Percentiles rank a stretch among this genome's conserved stretches.
These are phyloP conservation scores for Pampus argenteus DNA, from an alignment of 2,797 vertebrate genomes.

Conservation along the genomic window DNA sequence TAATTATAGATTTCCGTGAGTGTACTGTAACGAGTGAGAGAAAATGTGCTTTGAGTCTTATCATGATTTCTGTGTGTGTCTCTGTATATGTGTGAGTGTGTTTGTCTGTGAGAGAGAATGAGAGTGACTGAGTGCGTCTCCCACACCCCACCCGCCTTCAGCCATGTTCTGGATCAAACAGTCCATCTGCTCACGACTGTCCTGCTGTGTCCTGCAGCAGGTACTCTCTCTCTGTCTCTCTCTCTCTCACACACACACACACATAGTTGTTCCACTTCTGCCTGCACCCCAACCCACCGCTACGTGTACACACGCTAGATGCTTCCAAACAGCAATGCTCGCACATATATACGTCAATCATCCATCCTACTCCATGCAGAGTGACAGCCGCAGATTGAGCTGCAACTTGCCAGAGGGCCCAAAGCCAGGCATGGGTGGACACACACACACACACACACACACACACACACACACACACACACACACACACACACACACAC, in stretches of 20 bases:
- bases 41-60: not conserved
- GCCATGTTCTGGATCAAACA: slow-evolving; percentile 60
- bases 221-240: slow-evolving; percentile 9
- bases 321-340: slow-evolving; percentile 17
- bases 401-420: slow-evolving; percentile 57
- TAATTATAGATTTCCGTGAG: slow-evolving; percentile 5
- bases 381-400: slow-evolving; percentile 64
- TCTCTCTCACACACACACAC: slow-evolving; percentile 12
- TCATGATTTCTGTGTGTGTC: slow-evolving; percentile 15
- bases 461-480: slow-evolving; percentile 9
- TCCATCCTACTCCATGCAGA: slow-evolving; percentile 47
- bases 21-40: not conserved
- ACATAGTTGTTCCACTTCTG: slow-evolving; percentile 2
- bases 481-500: slow-evolving; percentile 5
- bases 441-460: slow-evolving; percentile 9
- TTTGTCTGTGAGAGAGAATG: slow-evolving; percentile 13
- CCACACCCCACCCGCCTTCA: slow-evolving; percentile 40
- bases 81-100: slow-evolving; percentile 19
- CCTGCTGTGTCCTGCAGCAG: slow-evolving; percentile 62
- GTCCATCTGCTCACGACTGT: slow-evolving; percentile 63
- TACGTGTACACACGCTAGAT: slow-evolving; percentile 14
- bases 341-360: slow-evolving; percentile 56
- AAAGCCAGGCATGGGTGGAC: slow-evolving; percentile 45
- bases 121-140: slow-evolving; percentile 26
- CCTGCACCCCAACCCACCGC: slow-evolving; percentile 12